phyloP scores from a whole-genome alignment of 2,797 vertebrate genomes.

The Streptopelia turtur region DNA sequence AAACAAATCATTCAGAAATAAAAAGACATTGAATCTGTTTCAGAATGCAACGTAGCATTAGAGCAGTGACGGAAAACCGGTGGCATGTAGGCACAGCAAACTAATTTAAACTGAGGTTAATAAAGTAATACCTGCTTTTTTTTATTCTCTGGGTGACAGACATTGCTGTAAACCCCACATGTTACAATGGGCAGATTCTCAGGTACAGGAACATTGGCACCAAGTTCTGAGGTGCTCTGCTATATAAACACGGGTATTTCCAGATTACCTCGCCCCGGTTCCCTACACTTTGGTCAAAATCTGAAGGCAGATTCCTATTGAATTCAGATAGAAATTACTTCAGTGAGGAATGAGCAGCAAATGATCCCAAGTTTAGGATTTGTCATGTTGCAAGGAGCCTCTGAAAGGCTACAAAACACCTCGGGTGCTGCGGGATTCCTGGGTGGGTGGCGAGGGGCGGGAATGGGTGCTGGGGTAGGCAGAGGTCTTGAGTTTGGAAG shows the following conservation, averaged over 20 bases:
- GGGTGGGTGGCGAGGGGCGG: too few relatives aligned
- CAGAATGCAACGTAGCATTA: not conserved
- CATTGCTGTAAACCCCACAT: not conserved
- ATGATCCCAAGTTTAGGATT: not conserved
- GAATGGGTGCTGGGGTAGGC: too few relatives aligned
- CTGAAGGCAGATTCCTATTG: not conserved
- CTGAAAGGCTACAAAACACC: not conserved
- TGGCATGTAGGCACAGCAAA: not conserved
- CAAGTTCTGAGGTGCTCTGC: not conserved
- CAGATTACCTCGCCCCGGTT: not conserved
- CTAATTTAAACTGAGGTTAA: not conserved
- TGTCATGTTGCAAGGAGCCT: fast-evolving
- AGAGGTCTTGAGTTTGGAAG: not conserved
- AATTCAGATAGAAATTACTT: not conserved
- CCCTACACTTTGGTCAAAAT: not conserved
- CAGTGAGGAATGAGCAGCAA: not conserved
- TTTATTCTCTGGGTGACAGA: not conserved
- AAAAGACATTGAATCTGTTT: not conserved
- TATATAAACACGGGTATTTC: not conserved
- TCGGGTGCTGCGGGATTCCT: too few relatives aligned
- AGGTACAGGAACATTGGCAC: not conserved
- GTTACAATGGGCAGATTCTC: not conserved
- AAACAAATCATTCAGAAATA: not conserved
- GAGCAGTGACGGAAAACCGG: not conserved
- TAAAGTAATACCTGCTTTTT: not conserved